Conservation (phyloP, 2,113 vertebrate genomes). For the Notothenia rossii region DNA sequence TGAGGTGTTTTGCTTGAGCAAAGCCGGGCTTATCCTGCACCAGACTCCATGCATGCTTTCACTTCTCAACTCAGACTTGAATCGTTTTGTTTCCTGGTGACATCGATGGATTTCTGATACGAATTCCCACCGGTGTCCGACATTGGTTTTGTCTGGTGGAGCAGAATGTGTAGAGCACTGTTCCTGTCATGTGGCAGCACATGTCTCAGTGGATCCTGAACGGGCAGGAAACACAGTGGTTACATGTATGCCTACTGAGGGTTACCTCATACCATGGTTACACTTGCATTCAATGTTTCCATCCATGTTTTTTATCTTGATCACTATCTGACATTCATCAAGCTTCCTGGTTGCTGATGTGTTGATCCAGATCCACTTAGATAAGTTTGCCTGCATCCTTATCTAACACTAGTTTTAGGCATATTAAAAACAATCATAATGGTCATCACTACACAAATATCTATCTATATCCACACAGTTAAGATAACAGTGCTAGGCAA, state of each 20-base stretch:
- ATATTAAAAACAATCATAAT: slow-evolving; percentile 11
- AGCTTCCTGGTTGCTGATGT: neutral
- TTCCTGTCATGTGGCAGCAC: neutral
- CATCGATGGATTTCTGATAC: slow-evolving; percentile 1
- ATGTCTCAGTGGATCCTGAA: neutral
- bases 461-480: neutral
- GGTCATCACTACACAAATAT: neutral
- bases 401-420: neutral
- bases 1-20: slow-evolving; percentile 3
- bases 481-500: neutral
- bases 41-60: slow-evolving; percentile 1
- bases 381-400: neutral
- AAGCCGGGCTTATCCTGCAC: neutral
- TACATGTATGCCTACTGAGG: neutral
- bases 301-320: neutral
- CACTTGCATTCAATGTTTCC: neutral
- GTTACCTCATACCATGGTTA: neutral
- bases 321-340: neutral
- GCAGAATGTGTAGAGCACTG: neutral
- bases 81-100: slow-evolving; percentile 1
- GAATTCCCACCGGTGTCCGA: neutral
- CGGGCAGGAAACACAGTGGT: slow-evolving; percentile 1
- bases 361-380: neutral
- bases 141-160: slow-evolving; percentile 16
- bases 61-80: too few species aligned